phyloP scores from a whole-genome alignment of 2,888 invertebrate species.

The Parapristionchus giblindavisi region DNA sequence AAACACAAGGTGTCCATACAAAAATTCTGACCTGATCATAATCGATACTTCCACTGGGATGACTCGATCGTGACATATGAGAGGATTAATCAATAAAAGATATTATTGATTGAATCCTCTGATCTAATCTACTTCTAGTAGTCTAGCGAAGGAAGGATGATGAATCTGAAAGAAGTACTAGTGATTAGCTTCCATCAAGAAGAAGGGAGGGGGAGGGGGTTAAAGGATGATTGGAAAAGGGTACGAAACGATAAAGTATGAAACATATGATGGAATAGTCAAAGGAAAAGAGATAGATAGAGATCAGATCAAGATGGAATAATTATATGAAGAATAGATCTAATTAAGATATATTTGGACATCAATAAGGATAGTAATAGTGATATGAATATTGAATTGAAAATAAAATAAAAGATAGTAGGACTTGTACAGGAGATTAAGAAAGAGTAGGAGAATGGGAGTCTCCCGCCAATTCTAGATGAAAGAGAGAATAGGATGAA shows the following conservation, averaged over 20 bases:
- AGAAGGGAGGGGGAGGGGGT: too few relatives aligned
- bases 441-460: not conserved
- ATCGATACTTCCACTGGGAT: conserved; percentile 7
- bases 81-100: not conserved
- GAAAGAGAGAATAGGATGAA: not conserved
- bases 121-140: not conserved
- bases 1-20: too few relatives aligned
- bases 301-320: too few relatives aligned
- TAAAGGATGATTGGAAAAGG: not conserved
- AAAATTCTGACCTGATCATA: not conserved
- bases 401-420: too few relatives aligned
- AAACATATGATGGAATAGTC: not conserved
- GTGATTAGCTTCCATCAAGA: too few relatives aligned
- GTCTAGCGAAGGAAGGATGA: too few relatives aligned
- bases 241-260: not conserved
- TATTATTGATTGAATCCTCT: not conserved
- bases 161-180: too few relatives aligned
- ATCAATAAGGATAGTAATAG: too few relatives aligned
- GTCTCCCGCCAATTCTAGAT: not conserved
- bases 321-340: too few relatives aligned
- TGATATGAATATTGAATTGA: too few relatives aligned
- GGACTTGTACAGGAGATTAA: too few relatives aligned
- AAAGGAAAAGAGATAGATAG: not conserved
- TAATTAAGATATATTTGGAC: too few relatives aligned
- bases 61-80: conserved; percentile 15